Evolutionary conservation across 2,888 invertebrate species (phyloP), one percentile per base, ranked within the genome.

Genomic region (Rhagophthalmus giganteus): DNA sequence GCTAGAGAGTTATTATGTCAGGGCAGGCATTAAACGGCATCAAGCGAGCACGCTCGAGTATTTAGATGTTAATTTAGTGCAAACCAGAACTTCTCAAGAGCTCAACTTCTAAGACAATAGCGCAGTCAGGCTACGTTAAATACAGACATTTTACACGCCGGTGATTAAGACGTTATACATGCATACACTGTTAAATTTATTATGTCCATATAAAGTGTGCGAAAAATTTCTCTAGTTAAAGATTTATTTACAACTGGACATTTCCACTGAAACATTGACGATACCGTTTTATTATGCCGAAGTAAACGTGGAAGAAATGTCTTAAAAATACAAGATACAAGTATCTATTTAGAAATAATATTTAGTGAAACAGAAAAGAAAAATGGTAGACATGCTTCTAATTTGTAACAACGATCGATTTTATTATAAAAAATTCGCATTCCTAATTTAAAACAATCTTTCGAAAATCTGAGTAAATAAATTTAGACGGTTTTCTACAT

Each of bases 91-190:
- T 72, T 72, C 73, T 67, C 71, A 70, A 66, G 68, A 70, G 68
- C 67, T 61, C 51, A 58, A 53, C 60, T 62, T 58, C 55, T 64
- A 60, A 72, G 70, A 72, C 73, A 73, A 72, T 72, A 66, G 70
- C 38, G 68, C 10, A 70, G 68, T 72, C 70, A 65, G 67, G 71
- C 69, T 66, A 68, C 69, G 70, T 73, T 74, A 74, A 74, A 74
- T 72, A 72, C 73, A 69, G 70, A 72, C 72, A 74, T 74, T 74
- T 74, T 74, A 73, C 74, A 73, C 73, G 65, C 70, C 59, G 70
- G 65, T 71, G 70, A 70, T 44, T 44, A 49, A 54, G 49, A 54
- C 49, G 44, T 49, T 49, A 49, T 40, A 48, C 33, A 39, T 48
- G 25, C 45, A 33, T 54, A 54, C 54, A 49, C 54, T 54, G 54